Evolutionary conservation across 2,113 vertebrate genomes (phyloP), one percentile per base, ranked within the genome.

Genomic region (Siniperca chuatsi): DNA sequence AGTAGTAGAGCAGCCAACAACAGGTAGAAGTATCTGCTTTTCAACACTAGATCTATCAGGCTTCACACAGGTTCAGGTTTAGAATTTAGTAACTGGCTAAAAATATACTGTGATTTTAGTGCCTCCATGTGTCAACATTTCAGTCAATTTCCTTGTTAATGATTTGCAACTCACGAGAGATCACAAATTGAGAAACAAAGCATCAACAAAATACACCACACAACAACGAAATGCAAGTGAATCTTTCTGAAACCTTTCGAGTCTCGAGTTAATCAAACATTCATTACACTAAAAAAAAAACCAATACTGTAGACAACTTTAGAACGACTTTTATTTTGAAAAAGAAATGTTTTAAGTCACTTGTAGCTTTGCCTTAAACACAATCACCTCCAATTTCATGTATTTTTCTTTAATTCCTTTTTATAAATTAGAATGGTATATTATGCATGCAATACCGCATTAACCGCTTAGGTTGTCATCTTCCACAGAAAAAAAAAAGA

Each of bases 371-470:
- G 78, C 89, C 85, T 94, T 92, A 91, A 90, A 95, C 93, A 93
- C 90, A 92, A 86, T 92, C 81, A 85, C 92, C 77, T 93, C 92
- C 87, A 84, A 89, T 89, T 91, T 90, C 82, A 89, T 81, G 74
- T 85, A n/a, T 87, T 93, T 94, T 89, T 88, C 70, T 92, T 92
- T 69, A 89, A 87, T 87, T 92, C 76, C 76, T 92, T 89, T 93
- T 92, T 87, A 94, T 86, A 95, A 96, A 95, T 91, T 80, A 93
- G 84, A 95, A 93, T 94, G 93, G 92, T 94, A 94, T 89, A 92
- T 94, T 90, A 92, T 90, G 95, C 95, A 96, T 96, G 95, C 95
- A 95, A 90, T 95, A 95, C 90, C 88, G 93, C 95, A 95, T 94
- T 92, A 95, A 87, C 94, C 83, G 81, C 90, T 92, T 88, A 90